Base-by-base conservation (phyloP, 2,888 invertebrate genomes). In the Catocala sponsa region DNA sequence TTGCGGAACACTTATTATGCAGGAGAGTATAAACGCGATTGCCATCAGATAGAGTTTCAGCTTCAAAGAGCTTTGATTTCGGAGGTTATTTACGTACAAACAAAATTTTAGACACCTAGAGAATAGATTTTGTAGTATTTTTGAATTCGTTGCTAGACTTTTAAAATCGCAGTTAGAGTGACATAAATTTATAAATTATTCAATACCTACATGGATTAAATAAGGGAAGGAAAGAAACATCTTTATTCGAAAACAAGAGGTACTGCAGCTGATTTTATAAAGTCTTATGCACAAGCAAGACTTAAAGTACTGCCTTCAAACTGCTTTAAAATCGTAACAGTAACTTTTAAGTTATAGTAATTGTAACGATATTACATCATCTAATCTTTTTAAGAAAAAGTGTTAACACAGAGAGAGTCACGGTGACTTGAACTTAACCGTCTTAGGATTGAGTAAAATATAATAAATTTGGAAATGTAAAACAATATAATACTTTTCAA, bases 41-140 rank as follows among this genome's bases (percentile, higher is more conserved):
- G 63, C 42, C 71, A 55, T 51, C 48, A 53, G 10, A 55, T 51
- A 49, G 48, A 50, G 61, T 55, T 65, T 55, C 53, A 68, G 60
- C 47, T 44, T 54, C 55, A 61, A 60, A 53, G 57, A 65, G 15
- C 51, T 12, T 55, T 54, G 43, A 50, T 65, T 64, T 66, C 58
- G 25, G 43, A 63, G 54, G 65, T 70, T 56, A 71, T 68, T 67
- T 63, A 72, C 75, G 75, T 77, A 76, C 77, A 77, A 77, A 76
- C 33, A 47, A 66, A 67, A 35, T 53, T 63, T 59, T 64, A 63
- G 63, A 68, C 52, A 64, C 33, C 11, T 75, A 75, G 63, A 63
- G 0, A 55, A 59, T 63, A 70, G 58, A 63, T 52, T 53, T 55
- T 64, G 61, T 65, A 70, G 76, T 60, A 11, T 63, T 49, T 70